These are phyloP conservation scores for Dendrolimus kikuchii DNA, from an alignment of 1,140 invertebrate genomes.

Conservation along the genomic window DNA sequence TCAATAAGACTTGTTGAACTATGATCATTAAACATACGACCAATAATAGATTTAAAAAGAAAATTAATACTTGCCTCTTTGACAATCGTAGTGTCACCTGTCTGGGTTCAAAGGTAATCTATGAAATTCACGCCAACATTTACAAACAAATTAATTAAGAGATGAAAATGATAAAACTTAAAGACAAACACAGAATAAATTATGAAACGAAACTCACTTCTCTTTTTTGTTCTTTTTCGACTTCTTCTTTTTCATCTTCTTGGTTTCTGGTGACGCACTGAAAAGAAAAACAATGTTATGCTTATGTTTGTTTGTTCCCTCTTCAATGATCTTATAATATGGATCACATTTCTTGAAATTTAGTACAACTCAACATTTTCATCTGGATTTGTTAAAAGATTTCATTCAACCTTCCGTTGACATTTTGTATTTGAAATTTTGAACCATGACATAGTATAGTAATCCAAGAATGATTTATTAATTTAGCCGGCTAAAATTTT, in stretches of 20 bases:
- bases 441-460: too few species aligned
- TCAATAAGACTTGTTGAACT: constrained; percentile 16
- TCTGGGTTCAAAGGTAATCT: constrained; percentile 43
- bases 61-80: constrained; percentile 49
- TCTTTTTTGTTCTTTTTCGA: constrained; percentile 80
- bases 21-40: constrained; percentile 6
- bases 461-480: too few species aligned
- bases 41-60: constrained; percentile 6
- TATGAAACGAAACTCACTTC: constrained; percentile 67
- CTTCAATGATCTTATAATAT: too few species aligned
- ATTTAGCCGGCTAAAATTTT: too few species aligned
- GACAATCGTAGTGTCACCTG: constrained; percentile 55
- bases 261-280: constrained; percentile 76
- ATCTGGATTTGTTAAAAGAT: too few species aligned
- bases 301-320: too few species aligned
- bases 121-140: constrained; percentile 26
- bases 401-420: too few species aligned
- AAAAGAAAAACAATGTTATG: constrained; percentile 26
- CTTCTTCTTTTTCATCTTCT: constrained; percentile 79
- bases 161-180: too few species aligned
- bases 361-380: too few species aligned
- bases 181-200: neutral
- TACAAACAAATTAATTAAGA: constrained; percentile 13
- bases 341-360: too few species aligned
- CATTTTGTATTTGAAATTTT: too few species aligned